These are phyloP conservation scores for Nipponia nippon DNA, from an alignment of 2,113 vertebrate genomes.

Conservation along the genomic window DNA sequence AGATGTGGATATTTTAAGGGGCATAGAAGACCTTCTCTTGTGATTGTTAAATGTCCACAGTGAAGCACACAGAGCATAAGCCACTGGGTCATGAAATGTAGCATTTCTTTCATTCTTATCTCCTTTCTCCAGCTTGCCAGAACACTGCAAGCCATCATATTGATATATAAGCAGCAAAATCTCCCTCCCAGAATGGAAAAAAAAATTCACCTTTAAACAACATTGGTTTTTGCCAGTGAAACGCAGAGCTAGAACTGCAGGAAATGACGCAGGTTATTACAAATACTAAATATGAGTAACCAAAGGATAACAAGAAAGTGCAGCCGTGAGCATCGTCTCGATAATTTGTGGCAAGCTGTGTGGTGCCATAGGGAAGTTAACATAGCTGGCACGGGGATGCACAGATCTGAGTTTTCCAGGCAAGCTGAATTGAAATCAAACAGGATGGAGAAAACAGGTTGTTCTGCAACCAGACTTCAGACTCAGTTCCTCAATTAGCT, in stretches of 20 bases:
- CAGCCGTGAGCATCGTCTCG: background rate
- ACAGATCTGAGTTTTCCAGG: background rate
- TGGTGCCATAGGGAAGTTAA: background rate
- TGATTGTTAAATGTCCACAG: conserved; percentile 35
- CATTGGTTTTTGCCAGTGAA: background rate
- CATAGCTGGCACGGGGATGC: background rate
- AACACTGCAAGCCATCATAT: conserved; percentile 22
- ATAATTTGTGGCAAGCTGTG: background rate
- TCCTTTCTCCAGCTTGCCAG: conserved; percentile 64
- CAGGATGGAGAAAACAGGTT: conserved; percentile 2
- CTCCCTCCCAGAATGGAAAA: conserved; percentile 8
- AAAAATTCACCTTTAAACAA: background rate
- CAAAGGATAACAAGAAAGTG: background rate
- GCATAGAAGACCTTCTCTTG: conserved; percentile 28
- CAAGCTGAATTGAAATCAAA: background rate
- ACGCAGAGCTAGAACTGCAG: background rate
- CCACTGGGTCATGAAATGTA: conserved; percentile 38
- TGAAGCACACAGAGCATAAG: conserved; percentile 31
- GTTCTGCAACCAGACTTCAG: background rate
- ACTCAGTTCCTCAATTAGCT: conserved; percentile 34
- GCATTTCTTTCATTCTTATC: conserved; percentile 70
- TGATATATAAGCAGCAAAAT: conserved; percentile 51
- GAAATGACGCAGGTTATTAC: background rate
- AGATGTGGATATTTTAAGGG: conserved; percentile 48
- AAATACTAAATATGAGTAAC: conserved; percentile 22